A percentile compares a stretch with the other conserved stretches of the same genome.
Conservation (phyloP, 2,797 vertebrate genomes). For the Ptychadena robeensis region DNA sequence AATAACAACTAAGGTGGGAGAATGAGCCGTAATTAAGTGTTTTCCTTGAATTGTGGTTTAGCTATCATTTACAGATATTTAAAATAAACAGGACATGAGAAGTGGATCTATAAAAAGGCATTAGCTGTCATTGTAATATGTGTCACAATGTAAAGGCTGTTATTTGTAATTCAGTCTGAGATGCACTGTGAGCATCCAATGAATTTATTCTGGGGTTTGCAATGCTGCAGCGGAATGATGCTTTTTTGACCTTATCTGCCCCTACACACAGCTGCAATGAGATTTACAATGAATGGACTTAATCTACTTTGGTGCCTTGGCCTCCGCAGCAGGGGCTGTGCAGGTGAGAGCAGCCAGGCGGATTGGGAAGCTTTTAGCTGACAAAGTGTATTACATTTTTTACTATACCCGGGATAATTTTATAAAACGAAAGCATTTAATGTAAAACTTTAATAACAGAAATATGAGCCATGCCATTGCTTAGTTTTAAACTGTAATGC, state of each 20-base stretch:
- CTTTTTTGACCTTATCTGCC: background rate
- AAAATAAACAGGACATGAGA: constrained; percentile 30
- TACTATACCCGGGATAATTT: background rate
- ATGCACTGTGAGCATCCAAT: background rate
- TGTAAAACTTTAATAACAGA: background rate
- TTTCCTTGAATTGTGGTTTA: constrained; percentile 21
- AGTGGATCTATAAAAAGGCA: constrained; percentile 44
- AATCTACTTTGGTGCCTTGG: constrained; percentile 1
- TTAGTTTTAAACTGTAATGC: background rate
- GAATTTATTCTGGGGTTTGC: background rate
- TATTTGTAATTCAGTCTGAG: background rate
- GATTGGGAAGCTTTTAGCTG: background rate
- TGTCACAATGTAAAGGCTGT: constrained; percentile 22
- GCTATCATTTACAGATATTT: constrained; percentile 40
- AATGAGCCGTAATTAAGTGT: constrained; percentile 29
- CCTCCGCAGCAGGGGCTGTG: too few relatives aligned
- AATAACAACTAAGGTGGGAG: constrained; percentile 32
- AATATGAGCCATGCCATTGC: background rate
- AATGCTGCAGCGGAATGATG: background rate
- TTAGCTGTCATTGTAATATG: constrained; percentile 23
- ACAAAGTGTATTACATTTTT: background rate
- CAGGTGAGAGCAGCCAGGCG: background rate
- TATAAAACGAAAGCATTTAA: background rate
- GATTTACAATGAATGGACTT: background rate
- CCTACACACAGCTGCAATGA: background rate